Percentiles rank a stretch among this genome's conserved stretches.
These are phyloP conservation scores for Nomada ferruginata DNA, from an alignment of 2,888 invertebrate species.

Conservation along the genomic window DNA sequence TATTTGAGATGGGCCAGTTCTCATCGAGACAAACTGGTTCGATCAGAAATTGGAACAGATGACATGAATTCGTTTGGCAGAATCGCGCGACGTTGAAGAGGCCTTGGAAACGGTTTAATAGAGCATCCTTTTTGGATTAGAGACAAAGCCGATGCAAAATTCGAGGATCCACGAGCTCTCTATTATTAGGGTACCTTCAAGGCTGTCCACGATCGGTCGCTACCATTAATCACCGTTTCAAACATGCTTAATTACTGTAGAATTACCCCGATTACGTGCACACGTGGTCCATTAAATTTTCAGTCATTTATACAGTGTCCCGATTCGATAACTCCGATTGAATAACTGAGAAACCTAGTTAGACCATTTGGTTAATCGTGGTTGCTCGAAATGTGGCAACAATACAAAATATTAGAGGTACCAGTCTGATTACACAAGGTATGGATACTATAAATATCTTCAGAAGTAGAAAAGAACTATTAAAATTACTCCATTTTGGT, in stretches of 20 bases:
- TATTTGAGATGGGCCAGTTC: neutral
- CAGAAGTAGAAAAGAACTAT: too few species aligned
- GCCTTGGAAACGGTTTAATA: conserved; percentile 54
- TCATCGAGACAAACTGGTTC: neutral
- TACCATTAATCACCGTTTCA: conserved; percentile 34
- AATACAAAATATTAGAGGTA: neutral
- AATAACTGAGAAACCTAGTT: neutral
- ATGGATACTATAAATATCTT: too few species aligned
- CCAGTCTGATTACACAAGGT: too few species aligned
- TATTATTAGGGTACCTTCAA: conserved; percentile 48
- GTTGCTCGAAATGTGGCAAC: too few species aligned
- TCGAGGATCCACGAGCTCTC: conserved; percentile 40
- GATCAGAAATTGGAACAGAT: conserved; percentile 44
- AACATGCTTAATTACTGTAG: conserved; percentile 30
- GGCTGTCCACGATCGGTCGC: conserved; percentile 21
- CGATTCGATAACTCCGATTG: neutral
- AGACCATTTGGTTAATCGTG: neutral
- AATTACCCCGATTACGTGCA: conserved; percentile 10
- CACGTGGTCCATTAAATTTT: too few species aligned
- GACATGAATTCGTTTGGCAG: conserved; percentile 52
- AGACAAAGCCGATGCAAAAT: conserved; percentile 55
- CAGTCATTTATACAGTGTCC: neutral
- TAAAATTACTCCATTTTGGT: neutral
- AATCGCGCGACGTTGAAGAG: conserved; percentile 35
- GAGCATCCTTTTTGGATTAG: conserved; percentile 58